Percentiles rank a stretch among this genome's conserved stretches.
These are phyloP conservation scores for Cariama cristata DNA, from an alignment of 2,113 vertebrate genomes.

Conservation along the genomic window DNA sequence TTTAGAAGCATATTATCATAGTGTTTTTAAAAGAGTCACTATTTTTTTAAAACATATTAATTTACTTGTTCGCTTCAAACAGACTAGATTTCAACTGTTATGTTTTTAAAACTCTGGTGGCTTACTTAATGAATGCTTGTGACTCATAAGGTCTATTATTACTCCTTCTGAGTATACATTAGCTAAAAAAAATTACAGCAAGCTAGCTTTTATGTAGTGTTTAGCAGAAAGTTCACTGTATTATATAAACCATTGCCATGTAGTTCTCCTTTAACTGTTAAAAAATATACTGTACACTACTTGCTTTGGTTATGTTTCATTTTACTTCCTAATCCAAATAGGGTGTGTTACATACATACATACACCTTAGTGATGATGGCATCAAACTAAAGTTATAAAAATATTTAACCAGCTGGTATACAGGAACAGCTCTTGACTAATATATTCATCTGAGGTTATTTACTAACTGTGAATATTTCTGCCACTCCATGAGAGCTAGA, in stretches of 20 bases:
- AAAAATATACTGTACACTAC: background rate
- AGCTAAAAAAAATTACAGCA: background rate
- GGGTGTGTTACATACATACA: background rate
- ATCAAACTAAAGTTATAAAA: background rate
- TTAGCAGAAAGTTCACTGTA: slow-evolving; percentile 36
- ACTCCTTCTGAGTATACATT: slow-evolving; percentile 31
- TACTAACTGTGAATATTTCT: background rate
- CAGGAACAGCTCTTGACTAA: background rate
- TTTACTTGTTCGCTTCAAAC: slow-evolving; percentile 37
- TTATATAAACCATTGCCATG: background rate
- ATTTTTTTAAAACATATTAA: background rate
- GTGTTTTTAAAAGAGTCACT: background rate
- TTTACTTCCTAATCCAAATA: background rate
- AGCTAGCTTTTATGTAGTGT: slow-evolving; percentile 15
- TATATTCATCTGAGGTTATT: background rate
- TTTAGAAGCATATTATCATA: background rate
- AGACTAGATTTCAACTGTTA: background rate
- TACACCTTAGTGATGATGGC: background rate
- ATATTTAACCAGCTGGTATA: background rate
- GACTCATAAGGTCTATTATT: slow-evolving; percentile 66
- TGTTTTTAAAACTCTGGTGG: slow-evolving; percentile 31
- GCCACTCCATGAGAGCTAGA: background rate
- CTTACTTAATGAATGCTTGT: slow-evolving; percentile 54
- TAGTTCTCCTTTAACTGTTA: background rate
- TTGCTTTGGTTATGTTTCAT: background rate